phyloP scores from a whole-genome alignment of 2,113 vertebrate genomes.

The Symphodus melops region DNA sequence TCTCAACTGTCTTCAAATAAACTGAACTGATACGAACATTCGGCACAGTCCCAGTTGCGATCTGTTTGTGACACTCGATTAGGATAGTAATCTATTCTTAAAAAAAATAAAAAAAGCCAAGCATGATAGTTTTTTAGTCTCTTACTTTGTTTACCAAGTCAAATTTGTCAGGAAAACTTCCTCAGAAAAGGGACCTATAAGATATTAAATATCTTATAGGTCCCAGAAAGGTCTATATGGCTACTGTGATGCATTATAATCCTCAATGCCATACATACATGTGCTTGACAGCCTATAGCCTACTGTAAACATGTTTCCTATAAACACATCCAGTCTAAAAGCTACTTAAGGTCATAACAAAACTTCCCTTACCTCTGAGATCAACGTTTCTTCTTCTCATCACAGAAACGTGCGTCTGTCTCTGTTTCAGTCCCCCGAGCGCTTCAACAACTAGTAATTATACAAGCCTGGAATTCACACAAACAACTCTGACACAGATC shows the following conservation, averaged over 20 bases:
- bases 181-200: no score
- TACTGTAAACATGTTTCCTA: not conserved
- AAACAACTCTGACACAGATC: slow-evolving; percentile 59
- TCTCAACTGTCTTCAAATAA: not conserved
- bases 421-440: slow-evolving; percentile 14
- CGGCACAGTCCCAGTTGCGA: not conserved
- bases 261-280: not conserved
- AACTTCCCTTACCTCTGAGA: slow-evolving; percentile 28
- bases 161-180: no score
- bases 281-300: not conserved
- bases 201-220: not conserved
- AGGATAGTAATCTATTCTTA: not conserved
- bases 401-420: not conserved
- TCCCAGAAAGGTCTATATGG: not conserved
- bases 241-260: not conserved
- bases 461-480: slow-evolving; percentile 42
- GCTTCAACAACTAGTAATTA: slow-evolving; percentile 41
- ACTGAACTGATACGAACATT: not conserved
- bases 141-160: no score
- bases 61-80: not conserved
- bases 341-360: slow-evolving; percentile 6
- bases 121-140: no score
- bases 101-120: not conserved
- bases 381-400: not conserved
- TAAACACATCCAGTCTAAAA: not conserved